Evolutionary conservation across 2,113 vertebrate species (phyloP).

Genomic region (Pycnonotus jocosus): DNA sequence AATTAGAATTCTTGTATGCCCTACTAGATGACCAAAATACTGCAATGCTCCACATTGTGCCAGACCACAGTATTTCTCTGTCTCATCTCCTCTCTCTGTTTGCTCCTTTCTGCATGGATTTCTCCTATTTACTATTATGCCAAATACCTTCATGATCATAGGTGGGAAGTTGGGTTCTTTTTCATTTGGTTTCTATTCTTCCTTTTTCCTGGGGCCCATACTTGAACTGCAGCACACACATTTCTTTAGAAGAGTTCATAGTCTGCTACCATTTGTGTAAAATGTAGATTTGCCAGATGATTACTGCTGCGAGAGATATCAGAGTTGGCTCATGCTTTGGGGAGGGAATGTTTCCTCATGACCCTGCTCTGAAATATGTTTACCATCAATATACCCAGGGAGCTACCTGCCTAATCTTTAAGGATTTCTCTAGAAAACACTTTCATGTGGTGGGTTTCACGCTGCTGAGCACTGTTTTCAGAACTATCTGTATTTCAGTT

Average conservation of each 20-base stretch:
- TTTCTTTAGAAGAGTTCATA: not conserved
- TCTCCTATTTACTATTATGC: conserved; percentile 26
- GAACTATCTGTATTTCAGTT: not conserved
- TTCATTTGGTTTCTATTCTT: not conserved
- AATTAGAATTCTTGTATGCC: not conserved
- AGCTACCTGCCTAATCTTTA: not conserved
- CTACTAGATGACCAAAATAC: not conserved
- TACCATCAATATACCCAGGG: not conserved
- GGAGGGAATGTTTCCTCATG: not conserved
- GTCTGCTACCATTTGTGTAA: not conserved
- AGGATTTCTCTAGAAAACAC: not conserved
- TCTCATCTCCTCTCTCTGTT: conserved; percentile 61
- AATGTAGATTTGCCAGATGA: not conserved
- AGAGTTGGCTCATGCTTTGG: not conserved
- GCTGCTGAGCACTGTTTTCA: not conserved
- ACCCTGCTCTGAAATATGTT: not conserved
- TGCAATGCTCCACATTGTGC: not conserved
- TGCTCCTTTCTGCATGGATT: conserved; percentile 62
- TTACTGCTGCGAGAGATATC: not conserved
- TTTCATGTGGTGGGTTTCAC: not conserved
- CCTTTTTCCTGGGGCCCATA: not conserved
- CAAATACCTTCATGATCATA: conserved; percentile 74
- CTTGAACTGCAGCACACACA: not conserved
- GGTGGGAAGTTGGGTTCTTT: not conserved
- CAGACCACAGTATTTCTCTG: not conserved